These are phyloP conservation scores for Sceloporus tristichus DNA, from an alignment of 2,113 vertebrate species.

Conservation along the genomic window DNA sequence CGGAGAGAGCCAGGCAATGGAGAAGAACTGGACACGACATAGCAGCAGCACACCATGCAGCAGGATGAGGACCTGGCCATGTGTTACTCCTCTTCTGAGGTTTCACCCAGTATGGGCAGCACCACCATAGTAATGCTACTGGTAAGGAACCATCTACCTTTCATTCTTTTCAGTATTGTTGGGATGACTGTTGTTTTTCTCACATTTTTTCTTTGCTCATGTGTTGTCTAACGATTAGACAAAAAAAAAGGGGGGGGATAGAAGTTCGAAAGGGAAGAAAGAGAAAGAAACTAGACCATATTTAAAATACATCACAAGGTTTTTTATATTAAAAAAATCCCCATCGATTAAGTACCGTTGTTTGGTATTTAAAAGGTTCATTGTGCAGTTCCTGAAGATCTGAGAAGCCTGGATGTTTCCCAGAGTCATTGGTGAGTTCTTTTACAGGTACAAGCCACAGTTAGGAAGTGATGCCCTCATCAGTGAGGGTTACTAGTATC, in stretches of 20 bases:
- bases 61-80: no score
- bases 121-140: no score
- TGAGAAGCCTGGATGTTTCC: conserved; percentile 41
- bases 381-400: conserved; percentile 41
- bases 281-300: not conserved
- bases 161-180: not conserved
- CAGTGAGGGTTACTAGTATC: conserved; percentile 49
- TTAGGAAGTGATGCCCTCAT: conserved; percentile 44
- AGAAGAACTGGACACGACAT: no score
- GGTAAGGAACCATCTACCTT: conserved; percentile 1
- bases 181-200: not conserved
- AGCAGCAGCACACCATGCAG: no score
- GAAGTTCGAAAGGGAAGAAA: not conserved
- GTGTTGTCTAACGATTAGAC: not conserved
- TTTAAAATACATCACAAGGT: conserved; percentile 36
- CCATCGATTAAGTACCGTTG: conserved; percentile 32
- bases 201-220: not conserved
- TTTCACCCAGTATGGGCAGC: no score
- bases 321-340: conserved; percentile 30
- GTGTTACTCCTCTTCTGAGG: no score
- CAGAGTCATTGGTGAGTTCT: conserved; percentile 36
- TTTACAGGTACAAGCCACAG: conserved; percentile 41
- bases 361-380: conserved; percentile 38
- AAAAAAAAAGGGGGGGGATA: not conserved
- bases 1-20: no score